Percentiles rank a stretch among this genome's conserved stretches.
Evolutionary conservation across 2,113 vertebrate species (phyloP).

Genomic region (Hyaena hyaena): DNA sequence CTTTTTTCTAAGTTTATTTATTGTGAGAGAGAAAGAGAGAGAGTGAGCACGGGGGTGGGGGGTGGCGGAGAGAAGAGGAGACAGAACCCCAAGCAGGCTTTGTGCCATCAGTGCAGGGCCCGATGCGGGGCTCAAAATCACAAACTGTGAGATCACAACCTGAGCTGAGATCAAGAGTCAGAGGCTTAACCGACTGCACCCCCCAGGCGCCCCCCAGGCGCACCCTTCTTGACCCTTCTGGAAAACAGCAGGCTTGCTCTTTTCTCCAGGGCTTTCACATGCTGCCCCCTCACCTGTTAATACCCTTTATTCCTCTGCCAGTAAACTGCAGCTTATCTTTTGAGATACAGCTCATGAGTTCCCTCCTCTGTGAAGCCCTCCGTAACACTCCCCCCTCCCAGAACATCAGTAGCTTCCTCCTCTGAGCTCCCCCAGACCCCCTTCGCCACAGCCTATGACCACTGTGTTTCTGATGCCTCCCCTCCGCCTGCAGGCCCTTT

Average conservation of each 20-base stretch:
- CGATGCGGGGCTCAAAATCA: too few relatives aligned
- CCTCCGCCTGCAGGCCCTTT: background rate
- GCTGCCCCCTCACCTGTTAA: background rate
- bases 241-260: background rate
- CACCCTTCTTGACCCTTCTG: background rate
- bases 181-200: too few relatives aligned
- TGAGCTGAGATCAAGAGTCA: too few relatives aligned
- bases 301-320: too few relatives aligned
- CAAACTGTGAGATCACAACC: too few relatives aligned
- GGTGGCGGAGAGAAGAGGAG: too few relatives aligned
- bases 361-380: too few relatives aligned
- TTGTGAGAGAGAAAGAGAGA: too few relatives aligned
- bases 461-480: background rate
- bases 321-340: background rate
- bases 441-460: background rate
- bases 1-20: too few relatives aligned
- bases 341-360: background rate
- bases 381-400: background rate
- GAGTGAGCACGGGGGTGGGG: too few relatives aligned
- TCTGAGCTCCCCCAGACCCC: background rate
- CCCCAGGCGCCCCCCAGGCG: background rate
- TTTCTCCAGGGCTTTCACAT: background rate
- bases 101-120: too few relatives aligned
- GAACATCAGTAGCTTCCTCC: background rate
- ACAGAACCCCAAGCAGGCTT: too few relatives aligned